Base-by-base conservation (phyloP, 2,113 vertebrate species). In the Etheostoma spectabile region DNA sequence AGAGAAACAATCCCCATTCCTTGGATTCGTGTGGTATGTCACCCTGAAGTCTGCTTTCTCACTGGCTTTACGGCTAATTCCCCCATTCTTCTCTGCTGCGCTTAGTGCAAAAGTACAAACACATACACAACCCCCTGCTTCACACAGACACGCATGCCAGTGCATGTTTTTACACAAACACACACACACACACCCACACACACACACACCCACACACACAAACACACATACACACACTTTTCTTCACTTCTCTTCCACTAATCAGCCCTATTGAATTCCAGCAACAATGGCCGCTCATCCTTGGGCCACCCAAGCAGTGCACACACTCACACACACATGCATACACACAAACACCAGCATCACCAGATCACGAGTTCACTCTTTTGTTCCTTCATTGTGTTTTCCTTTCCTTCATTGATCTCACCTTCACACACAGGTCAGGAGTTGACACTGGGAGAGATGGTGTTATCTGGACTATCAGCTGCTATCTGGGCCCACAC, bases 301-400 rank as follows among this genome's bases (percentile, higher is more conserved):
- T 90, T 13, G 67, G 95, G 90, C 95, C 95, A 95, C 95, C 95
- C 95, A 95, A 86, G 95, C 92, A 77, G 91, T 82, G 75, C 87
- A 73, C 90, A 64, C 79, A 74, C 82, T 61, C 87, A 68, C 76
- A 56, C 77, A 71, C 69, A 69, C 73, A 63, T 4, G 10, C 79
- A 79, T 22, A 33, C 77, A 76, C 61, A 77, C 89, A 30, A 66
- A 88, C 90, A 91, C 83, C 69, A 85, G 74, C 84, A 84, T 86
- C 76, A 83, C 73, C 79, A 85, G 80, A 91, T 91, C 83, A 90
- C 70, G 51, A 89, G 88, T 87, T 94, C 85, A 82, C 30, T 63
- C 89, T 88, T 91, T 92, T 92, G 89, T 92, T 89, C 83, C 75
- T 63, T 82, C 65, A 65, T 83, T 88, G 65, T 90, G 82, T 88